phyloP scores from a whole-genome alignment of 1,140 invertebrate genomes.

The Trichonephila clavipes region DNA sequence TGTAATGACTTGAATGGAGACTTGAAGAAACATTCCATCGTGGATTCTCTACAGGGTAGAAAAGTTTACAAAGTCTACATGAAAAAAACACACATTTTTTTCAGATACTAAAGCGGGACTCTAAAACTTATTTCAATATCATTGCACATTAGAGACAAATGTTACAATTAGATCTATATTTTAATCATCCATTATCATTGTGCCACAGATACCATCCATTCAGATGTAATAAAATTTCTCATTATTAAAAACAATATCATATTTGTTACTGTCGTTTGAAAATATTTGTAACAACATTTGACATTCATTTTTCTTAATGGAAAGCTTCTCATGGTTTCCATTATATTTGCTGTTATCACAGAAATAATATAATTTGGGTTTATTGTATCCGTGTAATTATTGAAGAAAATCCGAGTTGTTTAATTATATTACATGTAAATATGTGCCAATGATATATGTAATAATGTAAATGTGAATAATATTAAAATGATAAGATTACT shows the following conservation, averaged over 20 bases:
- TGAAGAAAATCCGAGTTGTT: slow-evolving; percentile 17
- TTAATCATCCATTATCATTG: slow-evolving; percentile 37
- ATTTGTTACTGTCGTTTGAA: slow-evolving; percentile 4
- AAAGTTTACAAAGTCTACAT: neutral
- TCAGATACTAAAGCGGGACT: neutral
- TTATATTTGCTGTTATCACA: neutral
- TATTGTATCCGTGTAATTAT: neutral
- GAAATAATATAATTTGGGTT: neutral
- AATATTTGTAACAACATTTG: neutral
- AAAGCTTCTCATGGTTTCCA: neutral
- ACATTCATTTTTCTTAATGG: neutral
- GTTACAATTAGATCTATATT: slow-evolving; percentile 39
- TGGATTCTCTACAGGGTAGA: neutral
- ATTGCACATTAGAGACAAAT: slow-evolving; percentile 45
- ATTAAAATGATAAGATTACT: slow-evolving; percentile 34
- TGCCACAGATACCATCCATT: slow-evolving; percentile 56
- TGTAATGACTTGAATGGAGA: neutral
- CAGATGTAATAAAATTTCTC: slow-evolving; percentile 12
- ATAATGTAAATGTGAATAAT: slow-evolving; percentile 52
- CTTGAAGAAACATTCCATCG: neutral
- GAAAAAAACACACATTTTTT: neutral
- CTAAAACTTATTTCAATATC: slow-evolving; percentile 33
- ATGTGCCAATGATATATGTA: slow-evolving; percentile 58
- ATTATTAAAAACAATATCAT: neutral
- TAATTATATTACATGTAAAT: slow-evolving; percentile 66